A percentile compares a stretch with the other conserved stretches of the same genome.
These are phyloP conservation scores for Malurus elegans DNA, from an alignment of 2,113 vertebrate species.

Conservation along the genomic window DNA sequence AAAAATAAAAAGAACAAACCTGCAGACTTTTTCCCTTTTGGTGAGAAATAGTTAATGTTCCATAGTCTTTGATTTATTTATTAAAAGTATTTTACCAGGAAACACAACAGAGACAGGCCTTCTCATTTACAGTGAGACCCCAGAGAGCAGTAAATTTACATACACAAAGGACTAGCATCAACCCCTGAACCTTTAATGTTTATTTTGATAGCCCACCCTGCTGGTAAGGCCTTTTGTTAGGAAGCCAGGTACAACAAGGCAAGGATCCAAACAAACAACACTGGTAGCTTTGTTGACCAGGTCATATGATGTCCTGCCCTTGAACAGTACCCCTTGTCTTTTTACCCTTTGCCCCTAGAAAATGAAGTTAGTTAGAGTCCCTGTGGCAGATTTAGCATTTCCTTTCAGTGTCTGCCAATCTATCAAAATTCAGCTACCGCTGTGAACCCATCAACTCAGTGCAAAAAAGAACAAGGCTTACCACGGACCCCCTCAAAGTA, in stretches of 20 bases:
- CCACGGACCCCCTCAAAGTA: constrained; percentile 83
- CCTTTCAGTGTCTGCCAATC: constrained; percentile 95
- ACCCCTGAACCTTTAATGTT: constrained; percentile 80
- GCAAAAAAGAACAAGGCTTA: constrained; percentile 86
- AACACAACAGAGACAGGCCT: constrained; percentile 75
- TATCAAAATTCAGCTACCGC: constrained; percentile 92
- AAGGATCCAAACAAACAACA: constrained; percentile 59
- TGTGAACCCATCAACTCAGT: constrained; percentile 86
- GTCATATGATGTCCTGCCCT: constrained; percentile 69
- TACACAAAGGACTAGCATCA: constrained; percentile 78
- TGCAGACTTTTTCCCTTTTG: not conserved
- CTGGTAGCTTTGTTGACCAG: constrained; percentile 75
- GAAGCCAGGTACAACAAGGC: constrained; percentile 79
- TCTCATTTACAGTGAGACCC: constrained; percentile 76
- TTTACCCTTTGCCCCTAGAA: constrained; percentile 67
- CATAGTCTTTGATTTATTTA: constrained; percentile 80
- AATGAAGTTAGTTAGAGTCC: constrained; percentile 71
- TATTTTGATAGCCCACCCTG: constrained; percentile 78
- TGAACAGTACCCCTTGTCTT: constrained; percentile 69
- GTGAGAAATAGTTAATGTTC: constrained; percentile 70
- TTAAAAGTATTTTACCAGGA: constrained; percentile 79
- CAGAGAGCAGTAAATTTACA: constrained; percentile 80
- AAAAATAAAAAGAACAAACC: not conserved
- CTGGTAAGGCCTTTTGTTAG: constrained; percentile 75
- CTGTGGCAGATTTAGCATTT: constrained; percentile 79